Evolutionary conservation across 2,888 invertebrate species (phyloP), one percentile per base, ranked within the genome.

Genomic region (Diaprepes abbreviatus): DNA sequence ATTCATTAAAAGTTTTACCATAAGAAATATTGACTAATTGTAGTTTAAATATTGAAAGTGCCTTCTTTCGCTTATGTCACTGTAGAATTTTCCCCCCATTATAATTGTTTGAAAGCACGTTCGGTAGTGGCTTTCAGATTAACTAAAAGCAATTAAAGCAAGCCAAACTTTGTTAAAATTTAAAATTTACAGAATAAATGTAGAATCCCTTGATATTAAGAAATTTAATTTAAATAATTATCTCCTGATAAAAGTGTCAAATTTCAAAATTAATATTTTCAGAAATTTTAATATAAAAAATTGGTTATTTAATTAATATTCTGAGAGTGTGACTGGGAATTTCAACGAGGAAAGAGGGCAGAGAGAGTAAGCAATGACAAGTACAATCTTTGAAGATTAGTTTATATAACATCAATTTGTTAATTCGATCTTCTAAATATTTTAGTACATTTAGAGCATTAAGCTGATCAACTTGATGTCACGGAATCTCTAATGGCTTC

Each of bases 81-180:
- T 43, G 21, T 21, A 21, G 19, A 43, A 36, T 36, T 36, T 36
- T 36, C 36, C 12, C 36, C 6, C 2, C 19, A 6, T 17, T 17
- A 21, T 10, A 21, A 21, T 43, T 43, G 19, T 43, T 21, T 43
- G 19, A 21, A 21, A 43, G 43, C 43, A 43, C 43, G 19, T 43
- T 43, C 21, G 14, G 21, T 3, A 19, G 21, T n/a, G 43, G 40
- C 5, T 40, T 4, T 9, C 19, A 17, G 43, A 43, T 43, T 43
- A 43, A 43, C n/a, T n/a, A 43, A 43, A 43, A 43, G 3, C 19
- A 43, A 43, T 43, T 43, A 43, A 43, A 43, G 21, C 43, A 43
- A 21, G 17, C 10, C 19, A 43, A 43, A 43, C 43, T 43, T 43
- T 43, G 19, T 21, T 19, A 4, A n/a, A 43, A 43, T 43, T 10